These are phyloP conservation scores for Lasaia peninsularis DNA, from an alignment of 1,140 invertebrate species.

Conservation along the genomic window DNA sequence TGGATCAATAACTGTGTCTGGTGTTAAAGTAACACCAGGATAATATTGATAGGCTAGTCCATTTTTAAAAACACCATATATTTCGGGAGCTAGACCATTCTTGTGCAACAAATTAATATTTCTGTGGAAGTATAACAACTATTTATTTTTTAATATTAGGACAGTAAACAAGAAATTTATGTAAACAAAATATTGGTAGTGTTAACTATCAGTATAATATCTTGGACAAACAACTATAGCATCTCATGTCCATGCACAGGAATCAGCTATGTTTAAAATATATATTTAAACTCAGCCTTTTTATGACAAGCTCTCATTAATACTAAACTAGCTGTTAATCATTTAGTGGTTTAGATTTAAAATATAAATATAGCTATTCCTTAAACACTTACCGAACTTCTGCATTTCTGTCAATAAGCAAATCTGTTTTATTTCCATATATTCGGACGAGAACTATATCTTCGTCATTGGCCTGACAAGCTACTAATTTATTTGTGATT, in stretches of 20 bases:
- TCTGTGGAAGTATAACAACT: conserved; percentile 59
- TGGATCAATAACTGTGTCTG: conserved; percentile 82
- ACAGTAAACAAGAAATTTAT: conserved; percentile 1
- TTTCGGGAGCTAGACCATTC: conserved; percentile 87
- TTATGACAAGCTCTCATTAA: background rate
- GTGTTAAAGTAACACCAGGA: conserved; percentile 87
- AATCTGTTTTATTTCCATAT: conserved; percentile 95
- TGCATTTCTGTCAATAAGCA: conserved; percentile 92
- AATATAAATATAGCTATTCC: background rate
- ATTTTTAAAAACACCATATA: conserved; percentile 96
- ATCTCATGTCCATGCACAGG: too few relatives aligned
- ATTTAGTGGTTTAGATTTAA: too few relatives aligned
- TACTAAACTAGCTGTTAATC: background rate
- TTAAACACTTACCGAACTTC: conserved; percentile 83
- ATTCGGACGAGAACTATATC: conserved; percentile 90
- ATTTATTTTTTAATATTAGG: conserved; percentile 77
- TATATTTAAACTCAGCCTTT: too few relatives aligned
- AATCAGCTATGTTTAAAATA: too few relatives aligned
- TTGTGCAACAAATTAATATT: conserved; percentile 84
- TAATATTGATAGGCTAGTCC: conserved; percentile 96
- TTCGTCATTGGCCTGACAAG: conserved; percentile 76
- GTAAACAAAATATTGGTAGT: background rate
- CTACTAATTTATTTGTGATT: conserved; percentile 95
- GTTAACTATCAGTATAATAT: background rate
- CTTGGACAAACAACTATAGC: too few relatives aligned